Evolutionary conservation across 2,888 invertebrate species (phyloP).

Genomic region (Campaea margaritaria): DNA sequence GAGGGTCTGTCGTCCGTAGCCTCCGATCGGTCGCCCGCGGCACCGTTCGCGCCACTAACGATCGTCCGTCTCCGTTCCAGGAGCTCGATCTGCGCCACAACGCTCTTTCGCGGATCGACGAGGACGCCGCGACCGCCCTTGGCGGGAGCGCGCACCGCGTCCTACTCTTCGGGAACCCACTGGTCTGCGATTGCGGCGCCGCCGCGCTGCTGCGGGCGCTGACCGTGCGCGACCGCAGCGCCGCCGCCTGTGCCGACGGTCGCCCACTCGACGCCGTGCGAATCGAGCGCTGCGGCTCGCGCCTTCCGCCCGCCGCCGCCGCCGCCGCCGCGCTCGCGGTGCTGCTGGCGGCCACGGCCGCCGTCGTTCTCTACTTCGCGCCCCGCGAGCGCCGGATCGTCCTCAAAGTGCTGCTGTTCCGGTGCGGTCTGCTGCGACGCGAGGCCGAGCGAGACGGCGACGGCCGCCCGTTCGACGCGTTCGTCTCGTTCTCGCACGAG

Average conservation of each 20-base stretch:
- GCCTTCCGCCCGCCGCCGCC: conserved; percentile 5
- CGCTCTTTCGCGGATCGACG: conserved; percentile 5
- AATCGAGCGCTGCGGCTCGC: background rate
- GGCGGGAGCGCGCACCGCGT: background rate
- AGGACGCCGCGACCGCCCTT: conserved; percentile 13
- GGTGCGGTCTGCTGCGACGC: conserved; percentile 39
- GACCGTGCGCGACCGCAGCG: conserved; percentile 23
- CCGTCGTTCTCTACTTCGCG: conserved; percentile 26
- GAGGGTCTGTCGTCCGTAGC: no score
- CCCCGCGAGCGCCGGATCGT: conserved; percentile 37
- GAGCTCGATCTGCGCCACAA: conserved; percentile 36
- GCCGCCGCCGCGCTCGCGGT: conserved; percentile 21
- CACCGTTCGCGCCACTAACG: no score
- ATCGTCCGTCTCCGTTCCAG: conserved; percentile 16
- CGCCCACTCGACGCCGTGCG: conserved; percentile 17
- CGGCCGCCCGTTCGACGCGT: conserved; percentile 88
- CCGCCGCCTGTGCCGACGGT: conserved; percentile 4
- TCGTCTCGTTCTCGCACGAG: conserved; percentile 91
- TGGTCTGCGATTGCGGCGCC: background rate
- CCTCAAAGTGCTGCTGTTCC: conserved; percentile 41
- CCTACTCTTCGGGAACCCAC: no score
- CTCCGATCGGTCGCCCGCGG: no score
- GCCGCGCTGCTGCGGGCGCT: background rate
- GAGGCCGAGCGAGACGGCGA: conserved; percentile 42
- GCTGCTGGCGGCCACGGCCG: conserved; percentile 14